Evolutionary conservation across 2,113 vertebrate genomes (phyloP), one percentile per base, ranked within the genome.

Genomic region (Taurulus bubalis): DNA sequence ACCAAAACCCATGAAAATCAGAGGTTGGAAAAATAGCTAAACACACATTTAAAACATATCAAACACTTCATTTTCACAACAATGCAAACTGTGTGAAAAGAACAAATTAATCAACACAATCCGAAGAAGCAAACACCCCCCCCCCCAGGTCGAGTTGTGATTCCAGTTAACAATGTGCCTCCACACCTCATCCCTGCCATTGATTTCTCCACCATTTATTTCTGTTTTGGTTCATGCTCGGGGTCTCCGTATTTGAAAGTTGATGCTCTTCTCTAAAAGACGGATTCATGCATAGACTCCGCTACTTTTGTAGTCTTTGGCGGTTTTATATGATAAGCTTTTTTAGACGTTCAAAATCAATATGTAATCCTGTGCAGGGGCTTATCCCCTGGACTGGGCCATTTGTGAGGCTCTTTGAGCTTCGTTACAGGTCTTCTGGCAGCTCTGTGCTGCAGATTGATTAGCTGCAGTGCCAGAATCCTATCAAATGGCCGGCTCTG

Each of bases 291-390:
- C 96, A 96, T 95, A 96, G 96, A 96, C 96, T 96, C 94, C 90
- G 94, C 96, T 95, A 95, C 96, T 96, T 97, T 96, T 93, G 90
- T 88, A 95, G 95, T 87, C 95, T 94, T 94, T 95, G 95, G 96
- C 95, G 94, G 95, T 90, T 91, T 97, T 96, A 95, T 96, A 97
- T 96, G 96, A 98, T 97, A 97, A 97, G 96, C 95, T 98, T 97
- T 96, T 91, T 93, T 78, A 97, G 97, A 97, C 95, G 96, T 96
- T 97, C 94, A 96, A 95, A 97, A 98, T 99, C 97, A 97, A 98
- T 98, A 98, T 96, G 96, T 97, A 98, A 98, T 99, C 97, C 96
- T 96, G 96, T 97, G 96, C 95, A 97, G 96, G 95, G 96, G 97
- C 96, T 98, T 97, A 98, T 98, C 96, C 97, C 81, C 95, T 90